Base-by-base conservation (phyloP, 2,888 invertebrate genomes). In the Oxystoma pomonae region DNA sequence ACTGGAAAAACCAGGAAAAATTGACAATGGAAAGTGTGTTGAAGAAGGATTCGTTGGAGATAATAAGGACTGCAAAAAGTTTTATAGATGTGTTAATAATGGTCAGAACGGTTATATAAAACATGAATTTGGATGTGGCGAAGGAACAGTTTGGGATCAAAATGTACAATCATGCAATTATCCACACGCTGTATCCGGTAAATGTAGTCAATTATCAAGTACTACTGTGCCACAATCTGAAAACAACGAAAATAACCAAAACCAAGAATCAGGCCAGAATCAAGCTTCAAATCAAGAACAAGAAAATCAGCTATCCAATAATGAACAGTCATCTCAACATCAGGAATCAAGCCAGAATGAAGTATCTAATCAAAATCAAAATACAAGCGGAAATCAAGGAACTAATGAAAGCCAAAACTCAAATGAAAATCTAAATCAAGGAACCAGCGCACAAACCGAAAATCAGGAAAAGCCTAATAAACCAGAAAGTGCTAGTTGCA, bases 141-240 rank as follows among this genome's bases (percentile, higher is more conserved):
- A 88, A 63, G 91, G 91, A 58, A 92, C 92, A 5, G 87, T 89
- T 50, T 92, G 92, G 91, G 90, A 91, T 79, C 83, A 86, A 61
- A 80, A 82, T 59, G 78, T 86, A 61, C 81, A 85, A 74, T 84
- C 87, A 59, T 93, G 92, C 77, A 91, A 92, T 78, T 86, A 92
- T 76, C 84, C 85, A 35, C 86, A 86, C 82, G 84, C 85, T 63
- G 86, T 85, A 35, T 63, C 58, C 17, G 74, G 75, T 22, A 73
- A 68, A 66, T 75, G 76, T 16, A 66, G 64, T 16, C n/a, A n/a
- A n/a, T n/a, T n/a, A n/a, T n/a, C 7, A 12, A 2, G n/a, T n/a
- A n/a, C n/a, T n/a, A n/a, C n/a, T n/a, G n/a, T n/a, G n/a, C n/a
- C n/a, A n/a, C n/a, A n/a, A n/a, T n/a, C n/a, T n/a, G n/a, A n/a